phyloP scores from a whole-genome alignment of 2,113 vertebrate genomes.

The human (Homo sapiens) region DNA sequence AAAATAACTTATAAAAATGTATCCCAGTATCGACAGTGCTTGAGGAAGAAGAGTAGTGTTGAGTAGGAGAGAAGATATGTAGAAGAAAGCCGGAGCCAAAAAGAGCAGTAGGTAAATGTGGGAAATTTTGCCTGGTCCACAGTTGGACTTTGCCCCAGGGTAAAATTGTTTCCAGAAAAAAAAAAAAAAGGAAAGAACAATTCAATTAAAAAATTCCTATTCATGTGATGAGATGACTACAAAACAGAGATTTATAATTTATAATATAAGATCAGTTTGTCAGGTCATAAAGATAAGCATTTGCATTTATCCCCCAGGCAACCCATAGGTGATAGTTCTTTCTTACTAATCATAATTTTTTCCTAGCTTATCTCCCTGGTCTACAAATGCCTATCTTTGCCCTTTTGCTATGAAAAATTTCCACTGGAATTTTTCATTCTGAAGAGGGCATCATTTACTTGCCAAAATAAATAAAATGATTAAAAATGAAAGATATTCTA shows the following conservation, averaged over 20 bases:
- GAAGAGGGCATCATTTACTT: constrained; percentile 1
- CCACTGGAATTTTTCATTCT: background rate
- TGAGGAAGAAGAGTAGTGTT: background rate
- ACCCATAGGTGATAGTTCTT: constrained; percentile 22
- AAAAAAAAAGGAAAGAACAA: background rate
- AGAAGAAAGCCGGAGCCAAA: background rate
- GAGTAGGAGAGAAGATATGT: background rate
- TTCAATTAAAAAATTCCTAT: background rate
- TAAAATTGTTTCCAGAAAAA: background rate
- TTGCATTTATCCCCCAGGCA: background rate
- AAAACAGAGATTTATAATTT: constrained; percentile 31
- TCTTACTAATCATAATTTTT: background rate
- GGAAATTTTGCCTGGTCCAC: background rate
- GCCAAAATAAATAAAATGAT: constrained; percentile 40
- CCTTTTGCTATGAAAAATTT: background rate
- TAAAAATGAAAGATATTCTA: constrained; percentile 33
- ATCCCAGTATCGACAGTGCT: background rate
- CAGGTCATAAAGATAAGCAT: constrained; percentile 6
- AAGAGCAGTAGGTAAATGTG: background rate
- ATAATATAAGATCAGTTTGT: constrained; percentile 31
- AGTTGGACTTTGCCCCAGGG: background rate
- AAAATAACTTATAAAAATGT: background rate
- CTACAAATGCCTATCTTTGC: background rate
- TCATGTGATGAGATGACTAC: background rate
- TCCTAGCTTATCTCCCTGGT: background rate